Evolutionary conservation across 37 sponge, comb jelly and placozoan species (phyloP).

Genomic region (Mnemiopsis leidyi): DNA sequence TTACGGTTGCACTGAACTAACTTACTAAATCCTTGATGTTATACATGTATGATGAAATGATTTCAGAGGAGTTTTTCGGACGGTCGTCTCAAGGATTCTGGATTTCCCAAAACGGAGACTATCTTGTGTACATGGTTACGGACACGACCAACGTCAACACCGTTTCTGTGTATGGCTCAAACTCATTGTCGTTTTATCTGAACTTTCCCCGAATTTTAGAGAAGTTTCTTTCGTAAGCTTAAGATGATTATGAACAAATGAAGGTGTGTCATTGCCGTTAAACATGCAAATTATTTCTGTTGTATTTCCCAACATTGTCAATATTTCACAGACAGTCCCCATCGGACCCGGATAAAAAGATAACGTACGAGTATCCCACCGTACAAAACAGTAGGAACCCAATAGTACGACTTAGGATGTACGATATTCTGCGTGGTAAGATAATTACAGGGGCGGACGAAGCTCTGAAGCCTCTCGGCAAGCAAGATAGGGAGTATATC

Average conservation of each 20-base stretch:
- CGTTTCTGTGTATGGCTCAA: background rate
- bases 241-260: background rate
- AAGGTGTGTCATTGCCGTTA: background rate
- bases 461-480: background rate
- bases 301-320: too few species aligned
- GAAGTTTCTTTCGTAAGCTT: background rate
- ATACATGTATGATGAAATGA: background rate
- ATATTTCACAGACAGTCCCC: background rate
- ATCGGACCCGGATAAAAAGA: background rate
- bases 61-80: conserved; percentile 35
- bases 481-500: conserved; percentile 20
- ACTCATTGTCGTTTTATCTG: too few species aligned
- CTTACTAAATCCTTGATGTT: background rate
- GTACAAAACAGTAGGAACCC: background rate
- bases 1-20: background rate
- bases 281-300: too few species aligned
- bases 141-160: background rate
- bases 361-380: background rate
- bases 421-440: background rate
- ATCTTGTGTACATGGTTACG: background rate
- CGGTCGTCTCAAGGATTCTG: background rate
- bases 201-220: too few species aligned
- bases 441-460: conserved; percentile 12
- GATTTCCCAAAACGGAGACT: background rate
- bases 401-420: background rate